Conservation (phyloP, 2,888 invertebrate genomes). For the Cephus pulcher region DNA sequence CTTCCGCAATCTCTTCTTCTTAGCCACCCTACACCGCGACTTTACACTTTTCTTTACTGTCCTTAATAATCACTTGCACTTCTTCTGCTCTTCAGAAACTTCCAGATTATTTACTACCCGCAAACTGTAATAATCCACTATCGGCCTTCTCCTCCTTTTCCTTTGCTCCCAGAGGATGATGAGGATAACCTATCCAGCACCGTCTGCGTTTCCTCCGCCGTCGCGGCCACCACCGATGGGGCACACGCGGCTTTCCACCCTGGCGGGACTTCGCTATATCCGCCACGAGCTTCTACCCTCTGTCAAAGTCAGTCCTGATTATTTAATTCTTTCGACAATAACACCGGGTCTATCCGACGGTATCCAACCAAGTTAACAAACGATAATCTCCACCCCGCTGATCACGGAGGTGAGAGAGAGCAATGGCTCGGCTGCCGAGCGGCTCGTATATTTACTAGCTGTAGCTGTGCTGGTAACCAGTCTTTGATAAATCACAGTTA, state of each 20-base stretch:
- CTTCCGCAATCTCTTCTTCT: slow-evolving; percentile 48
- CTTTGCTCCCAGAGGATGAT: too few species aligned
- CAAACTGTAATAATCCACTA: not conserved
- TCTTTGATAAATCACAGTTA: not conserved
- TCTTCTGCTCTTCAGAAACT: not conserved
- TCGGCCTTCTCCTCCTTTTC: too few species aligned
- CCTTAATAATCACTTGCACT: not conserved
- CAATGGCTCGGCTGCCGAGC: not conserved
- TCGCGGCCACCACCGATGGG: slow-evolving; percentile 73
- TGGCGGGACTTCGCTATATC: slow-evolving; percentile 70
- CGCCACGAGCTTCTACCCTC: slow-evolving; percentile 60
- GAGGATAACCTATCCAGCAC: not conserved
- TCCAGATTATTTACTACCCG: not conserved
- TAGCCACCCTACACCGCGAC: slow-evolving; percentile 17
- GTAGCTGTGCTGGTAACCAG: not conserved
- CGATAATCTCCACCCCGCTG: not conserved
- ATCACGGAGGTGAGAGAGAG: not conserved
- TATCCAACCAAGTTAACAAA: not conserved
- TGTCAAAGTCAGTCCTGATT: not conserved
- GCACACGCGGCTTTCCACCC: slow-evolving; percentile 65
- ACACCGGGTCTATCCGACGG: not conserved
- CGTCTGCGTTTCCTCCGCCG: slow-evolving; percentile 32
- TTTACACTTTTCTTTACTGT: not conserved
- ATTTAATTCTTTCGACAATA: not conserved
- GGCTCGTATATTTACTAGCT: not conserved